Evolutionary conservation across 2,113 vertebrate species (phyloP).

Genomic region (Peucedramus taeniatus): DNA sequence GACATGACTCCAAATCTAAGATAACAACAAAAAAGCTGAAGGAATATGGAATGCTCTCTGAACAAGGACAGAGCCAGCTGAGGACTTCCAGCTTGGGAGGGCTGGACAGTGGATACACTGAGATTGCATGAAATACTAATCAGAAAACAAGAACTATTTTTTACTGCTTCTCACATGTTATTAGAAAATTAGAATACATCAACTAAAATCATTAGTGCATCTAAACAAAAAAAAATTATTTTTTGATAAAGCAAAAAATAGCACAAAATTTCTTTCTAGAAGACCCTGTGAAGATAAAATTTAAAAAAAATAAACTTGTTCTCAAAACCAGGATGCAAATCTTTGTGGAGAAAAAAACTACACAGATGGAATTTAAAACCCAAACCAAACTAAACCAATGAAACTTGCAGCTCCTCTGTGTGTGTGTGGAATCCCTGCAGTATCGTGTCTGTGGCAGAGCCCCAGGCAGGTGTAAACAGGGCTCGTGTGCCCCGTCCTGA

Average conservation of each 20-base stretch:
- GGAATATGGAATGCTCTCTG: fast-evolving
- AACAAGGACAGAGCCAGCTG: background rate
- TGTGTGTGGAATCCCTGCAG: background rate
- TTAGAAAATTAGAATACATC: background rate
- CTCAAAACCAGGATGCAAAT: background rate
- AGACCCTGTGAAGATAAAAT: background rate
- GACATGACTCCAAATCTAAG: background rate
- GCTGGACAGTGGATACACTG: background rate
- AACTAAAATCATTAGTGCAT: background rate
- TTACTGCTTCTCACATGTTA: background rate
- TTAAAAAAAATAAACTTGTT: background rate
- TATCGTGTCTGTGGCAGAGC: background rate
- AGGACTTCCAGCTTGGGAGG: background rate
- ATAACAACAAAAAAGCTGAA: fast-evolving
- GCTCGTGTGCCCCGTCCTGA: background rate
- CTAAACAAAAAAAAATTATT: background rate
- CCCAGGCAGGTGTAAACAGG: background rate
- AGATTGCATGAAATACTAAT: background rate
- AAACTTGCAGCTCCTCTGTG: background rate
- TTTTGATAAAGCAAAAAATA: background rate
- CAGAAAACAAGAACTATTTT: background rate
- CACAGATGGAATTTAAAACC: background rate
- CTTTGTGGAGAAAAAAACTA: background rate
- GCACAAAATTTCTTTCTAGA: background rate
- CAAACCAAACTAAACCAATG: background rate